Evolutionary conservation across 2,888 invertebrate genomes (phyloP).

Genomic region (Acrobasis consociella): DNA sequence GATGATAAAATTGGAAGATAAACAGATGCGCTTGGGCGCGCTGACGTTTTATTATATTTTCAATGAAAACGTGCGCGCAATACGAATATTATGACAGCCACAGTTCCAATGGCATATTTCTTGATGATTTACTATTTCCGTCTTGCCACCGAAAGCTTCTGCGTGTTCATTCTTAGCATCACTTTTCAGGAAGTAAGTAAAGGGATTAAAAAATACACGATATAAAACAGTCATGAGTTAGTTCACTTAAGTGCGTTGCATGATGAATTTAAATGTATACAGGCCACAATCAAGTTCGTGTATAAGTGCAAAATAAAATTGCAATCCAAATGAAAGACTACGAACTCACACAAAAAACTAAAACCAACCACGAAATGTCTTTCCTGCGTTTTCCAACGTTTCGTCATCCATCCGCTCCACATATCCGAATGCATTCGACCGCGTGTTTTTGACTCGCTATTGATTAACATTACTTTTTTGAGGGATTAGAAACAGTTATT

Average conservation of each 20-base stretch:
- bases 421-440: slow-evolving; percentile 18
- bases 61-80: slow-evolving; percentile 38
- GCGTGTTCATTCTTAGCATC: background rate
- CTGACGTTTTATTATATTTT: slow-evolving; percentile 44
- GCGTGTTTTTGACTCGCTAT: slow-evolving; percentile 12
- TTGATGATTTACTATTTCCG: slow-evolving; percentile 20
- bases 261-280: no score
- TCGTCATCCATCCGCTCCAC: slow-evolving; percentile 23
- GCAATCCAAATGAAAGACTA: background rate
- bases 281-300: background rate
- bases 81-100: slow-evolving; percentile 30
- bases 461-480: slow-evolving; percentile 5
- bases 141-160: background rate
- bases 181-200: background rate
- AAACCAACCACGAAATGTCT: slow-evolving; percentile 9
- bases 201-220: background rate
- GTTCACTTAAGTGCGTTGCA: no score
- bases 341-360: background rate
- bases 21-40: slow-evolving; percentile 37
- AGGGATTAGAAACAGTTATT: background rate
- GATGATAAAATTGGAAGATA: slow-evolving; percentile 43
- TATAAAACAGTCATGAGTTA: no score
- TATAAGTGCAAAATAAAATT: background rate
- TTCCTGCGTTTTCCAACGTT: slow-evolving; percentile 29
- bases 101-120: slow-evolving; percentile 35